phyloP scores from a whole-genome alignment of 2,113 vertebrate species.

The Oryzias woworae region DNA sequence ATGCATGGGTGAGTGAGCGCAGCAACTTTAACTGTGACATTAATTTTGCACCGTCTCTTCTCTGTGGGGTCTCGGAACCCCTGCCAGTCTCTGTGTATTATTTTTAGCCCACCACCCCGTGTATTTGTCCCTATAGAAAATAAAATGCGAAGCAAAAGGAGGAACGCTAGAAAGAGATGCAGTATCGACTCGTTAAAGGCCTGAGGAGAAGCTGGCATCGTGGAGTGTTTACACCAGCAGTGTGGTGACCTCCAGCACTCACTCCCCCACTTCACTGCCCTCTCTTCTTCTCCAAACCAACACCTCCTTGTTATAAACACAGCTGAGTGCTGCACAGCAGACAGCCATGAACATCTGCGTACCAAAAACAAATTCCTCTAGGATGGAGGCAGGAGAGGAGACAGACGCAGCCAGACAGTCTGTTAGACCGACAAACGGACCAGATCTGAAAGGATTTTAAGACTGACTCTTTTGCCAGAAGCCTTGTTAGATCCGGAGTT shows the following conservation, averaged over 20 bases:
- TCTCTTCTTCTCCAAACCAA: conserved; percentile 59
- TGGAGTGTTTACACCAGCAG: conserved; percentile 63
- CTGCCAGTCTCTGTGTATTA: conserved; percentile 26
- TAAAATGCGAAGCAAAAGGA: conserved; percentile 13
- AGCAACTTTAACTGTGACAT: conserved; percentile 25
- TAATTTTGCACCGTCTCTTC: conserved; percentile 30
- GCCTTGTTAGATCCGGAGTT: conserved; percentile 43
- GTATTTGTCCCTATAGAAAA: conserved; percentile 29
- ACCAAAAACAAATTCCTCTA: conserved; percentile 61
- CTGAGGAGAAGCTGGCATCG: conserved; percentile 56
- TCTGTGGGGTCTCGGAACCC: conserved; percentile 30
- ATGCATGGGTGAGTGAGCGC: conserved; percentile 5
- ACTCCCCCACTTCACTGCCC: conserved; percentile 38
- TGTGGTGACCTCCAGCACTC: conserved; percentile 41
- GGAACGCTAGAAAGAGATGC: conserved; percentile 14
- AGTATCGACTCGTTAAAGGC: conserved; percentile 43
- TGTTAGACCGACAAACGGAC: conserved; percentile 35
- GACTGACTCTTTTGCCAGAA: conserved; percentile 44
- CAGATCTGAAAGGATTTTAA: conserved; percentile 52
- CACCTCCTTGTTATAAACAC: conserved; percentile 74
- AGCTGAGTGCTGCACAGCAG: conserved; percentile 63
- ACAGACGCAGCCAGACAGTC: conserved; percentile 47
- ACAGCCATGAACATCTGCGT: conserved; percentile 70
- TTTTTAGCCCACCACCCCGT: conserved; percentile 32
- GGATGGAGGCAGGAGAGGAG: conserved; percentile 42